phyloP scores from a whole-genome alignment of 2,888 invertebrate species.

The Yponomeuta evonymella region DNA sequence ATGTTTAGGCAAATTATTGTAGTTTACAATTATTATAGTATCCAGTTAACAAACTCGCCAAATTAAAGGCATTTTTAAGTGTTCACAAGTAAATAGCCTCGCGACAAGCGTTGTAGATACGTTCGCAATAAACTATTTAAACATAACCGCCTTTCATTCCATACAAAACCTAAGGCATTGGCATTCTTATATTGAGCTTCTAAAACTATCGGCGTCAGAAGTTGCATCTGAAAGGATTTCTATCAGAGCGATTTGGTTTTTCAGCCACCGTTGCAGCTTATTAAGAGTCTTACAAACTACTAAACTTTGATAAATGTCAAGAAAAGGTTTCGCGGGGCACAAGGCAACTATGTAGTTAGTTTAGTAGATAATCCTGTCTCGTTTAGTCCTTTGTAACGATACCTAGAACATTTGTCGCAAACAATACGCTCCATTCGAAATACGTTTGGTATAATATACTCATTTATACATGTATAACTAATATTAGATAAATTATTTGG shows the following conservation, averaged over 20 bases:
- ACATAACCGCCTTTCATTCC: slow-evolving; percentile 46
- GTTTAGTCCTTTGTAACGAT: no score
- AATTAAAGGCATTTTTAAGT: no score
- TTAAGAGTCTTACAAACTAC: no score
- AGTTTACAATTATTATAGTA: background rate
- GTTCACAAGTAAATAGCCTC: no score
- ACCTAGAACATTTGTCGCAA: background rate
- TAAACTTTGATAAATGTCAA: no score
- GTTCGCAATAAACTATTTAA: slow-evolving; percentile 52
- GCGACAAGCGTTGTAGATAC: background rate
- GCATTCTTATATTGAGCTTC: background rate
- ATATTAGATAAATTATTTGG: slow-evolving; percentile 15
- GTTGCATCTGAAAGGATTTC: no score
- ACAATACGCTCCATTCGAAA: background rate
- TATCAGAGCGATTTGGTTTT: no score
- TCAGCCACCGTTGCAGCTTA: no score
- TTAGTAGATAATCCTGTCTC: no score
- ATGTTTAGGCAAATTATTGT: background rate
- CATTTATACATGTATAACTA: background rate
- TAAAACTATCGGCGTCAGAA: no score
- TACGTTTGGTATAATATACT: slow-evolving; percentile 14
- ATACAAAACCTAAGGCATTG: slow-evolving; percentile 31
- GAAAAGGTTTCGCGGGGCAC: no score
- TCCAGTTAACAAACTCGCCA: background rate
- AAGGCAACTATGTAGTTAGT: no score